Percentiles rank a stretch among this genome's conserved stretches.
These are phyloP conservation scores for Pogonognathellus flavescens DNA, from an alignment of 1,140 invertebrate species.

Conservation along the genomic window DNA sequence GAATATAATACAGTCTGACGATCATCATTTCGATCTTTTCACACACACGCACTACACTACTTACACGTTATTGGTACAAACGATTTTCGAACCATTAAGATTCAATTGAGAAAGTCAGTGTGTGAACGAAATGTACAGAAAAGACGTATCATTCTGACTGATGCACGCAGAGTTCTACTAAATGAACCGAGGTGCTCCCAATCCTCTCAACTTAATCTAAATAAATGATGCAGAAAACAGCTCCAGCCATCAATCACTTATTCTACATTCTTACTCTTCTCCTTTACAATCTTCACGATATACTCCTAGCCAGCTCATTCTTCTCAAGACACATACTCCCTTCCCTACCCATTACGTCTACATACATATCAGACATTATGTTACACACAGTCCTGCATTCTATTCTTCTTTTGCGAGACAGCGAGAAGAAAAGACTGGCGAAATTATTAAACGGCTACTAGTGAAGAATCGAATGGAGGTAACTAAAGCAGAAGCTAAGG, in stretches of 20 bases:
- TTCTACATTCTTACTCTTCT: conserved; percentile 18
- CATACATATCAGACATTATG: neutral
- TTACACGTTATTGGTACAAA: conserved; percentile 12
- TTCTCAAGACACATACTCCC: conserved; percentile 10
- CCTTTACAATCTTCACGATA: neutral
- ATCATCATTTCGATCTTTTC: no score
- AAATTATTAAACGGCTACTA: conserved; percentile 35
- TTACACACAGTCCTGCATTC: neutral
- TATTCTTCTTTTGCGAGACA: conserved; percentile 23
- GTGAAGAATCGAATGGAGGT: conserved; percentile 25
- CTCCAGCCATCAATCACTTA: conserved; percentile 58
- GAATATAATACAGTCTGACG: no score
- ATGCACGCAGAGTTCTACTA: conserved; percentile 41
- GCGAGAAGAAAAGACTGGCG: conserved; percentile 28
- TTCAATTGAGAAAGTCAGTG: conserved; percentile 51
- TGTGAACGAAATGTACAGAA: conserved; percentile 37
- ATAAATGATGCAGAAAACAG: conserved; percentile 61
- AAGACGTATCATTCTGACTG: conserved; percentile 35
- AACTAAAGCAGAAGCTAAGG: neutral
- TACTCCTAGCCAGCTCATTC: neutral
- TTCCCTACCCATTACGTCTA: neutral
- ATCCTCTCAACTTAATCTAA: conserved; percentile 58
- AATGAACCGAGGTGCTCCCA: conserved; percentile 53
- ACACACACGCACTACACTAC: no score
- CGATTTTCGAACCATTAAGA: conserved; percentile 58